Evolutionary conservation across 2,113 vertebrate genomes (phyloP).

Genomic region (Bagarius yarrelli): DNA sequence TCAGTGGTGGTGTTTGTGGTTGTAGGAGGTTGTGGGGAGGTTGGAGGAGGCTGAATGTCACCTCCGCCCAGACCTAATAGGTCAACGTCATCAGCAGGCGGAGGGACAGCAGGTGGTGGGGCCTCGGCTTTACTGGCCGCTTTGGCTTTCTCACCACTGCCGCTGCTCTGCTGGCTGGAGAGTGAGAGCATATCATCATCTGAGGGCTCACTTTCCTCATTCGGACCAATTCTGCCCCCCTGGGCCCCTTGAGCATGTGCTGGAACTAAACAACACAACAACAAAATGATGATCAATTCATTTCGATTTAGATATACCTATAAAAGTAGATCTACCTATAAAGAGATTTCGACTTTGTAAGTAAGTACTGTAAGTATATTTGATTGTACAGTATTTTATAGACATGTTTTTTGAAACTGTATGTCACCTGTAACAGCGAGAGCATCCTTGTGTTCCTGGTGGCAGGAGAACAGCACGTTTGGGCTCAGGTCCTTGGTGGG

Average conservation of each 20-base stretch:
- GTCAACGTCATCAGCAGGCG: constrained; percentile 82
- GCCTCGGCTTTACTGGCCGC: constrained; percentile 66
- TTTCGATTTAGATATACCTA: not conserved
- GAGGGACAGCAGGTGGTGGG: constrained; percentile 60
- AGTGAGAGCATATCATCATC: constrained; percentile 97
- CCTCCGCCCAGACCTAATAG: constrained; percentile 86
- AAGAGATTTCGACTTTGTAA: too few species aligned
- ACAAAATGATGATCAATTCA: not conserved
- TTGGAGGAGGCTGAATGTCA: constrained; percentile 65
- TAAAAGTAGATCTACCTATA: too few species aligned
- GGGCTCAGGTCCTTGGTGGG: constrained; percentile 90
- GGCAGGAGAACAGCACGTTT: constrained; percentile 90
- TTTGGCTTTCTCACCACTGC: constrained; percentile 70
- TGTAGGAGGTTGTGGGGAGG: constrained; percentile 69
- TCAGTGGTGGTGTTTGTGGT: constrained; percentile 83
- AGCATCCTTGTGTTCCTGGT: constrained; percentile 92
- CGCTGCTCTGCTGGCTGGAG: constrained; percentile 87
- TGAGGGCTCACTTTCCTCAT: constrained; percentile 93
- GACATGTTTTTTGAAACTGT: not conserved
- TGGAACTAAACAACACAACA: constrained; percentile 62
- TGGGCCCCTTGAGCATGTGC: constrained; percentile 73
- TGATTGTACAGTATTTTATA: not conserved
- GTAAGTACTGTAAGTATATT: too few species aligned
- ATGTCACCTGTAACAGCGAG: constrained; percentile 82
- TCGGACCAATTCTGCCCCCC: constrained; percentile 79